A percentile compares a stretch with the other conserved stretches of the same genome.
These are phyloP conservation scores for Plodia interpunctella DNA, from an alignment of 1,140 invertebrate species.

Conservation along the genomic window DNA sequence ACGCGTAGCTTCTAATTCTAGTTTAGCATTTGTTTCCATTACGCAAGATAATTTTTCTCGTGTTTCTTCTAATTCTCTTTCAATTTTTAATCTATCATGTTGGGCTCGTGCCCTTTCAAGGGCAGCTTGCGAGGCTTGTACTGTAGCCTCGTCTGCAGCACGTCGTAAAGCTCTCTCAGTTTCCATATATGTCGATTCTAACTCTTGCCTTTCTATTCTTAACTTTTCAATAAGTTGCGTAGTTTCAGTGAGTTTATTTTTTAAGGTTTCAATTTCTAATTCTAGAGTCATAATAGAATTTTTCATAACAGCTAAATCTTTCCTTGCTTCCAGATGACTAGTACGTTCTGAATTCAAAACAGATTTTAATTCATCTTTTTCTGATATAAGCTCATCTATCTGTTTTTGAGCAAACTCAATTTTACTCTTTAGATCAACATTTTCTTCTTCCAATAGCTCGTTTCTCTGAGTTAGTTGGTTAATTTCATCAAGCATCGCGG, in stretches of 20 bases:
- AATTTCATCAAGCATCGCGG: conserved; percentile 44
- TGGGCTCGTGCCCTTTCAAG: conserved; percentile 66
- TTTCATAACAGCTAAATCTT: conserved; percentile 40
- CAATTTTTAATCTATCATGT: conserved; percentile 60
- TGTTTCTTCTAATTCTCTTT: conserved; percentile 66
- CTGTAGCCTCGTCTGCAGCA: conserved; percentile 67
- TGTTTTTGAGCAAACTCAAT: conserved; percentile 45
- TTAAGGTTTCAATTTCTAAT: conserved; percentile 39
- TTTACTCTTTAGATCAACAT: conserved; percentile 46
- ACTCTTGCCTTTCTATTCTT: conserved; percentile 50
- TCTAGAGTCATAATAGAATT: conserved; percentile 39
- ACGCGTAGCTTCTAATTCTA: conserved; percentile 58
- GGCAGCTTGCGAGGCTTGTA: conserved; percentile 72
- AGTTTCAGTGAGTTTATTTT: conserved; percentile 44
- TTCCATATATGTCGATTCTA: conserved; percentile 57
- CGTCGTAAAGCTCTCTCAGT: conserved; percentile 55
- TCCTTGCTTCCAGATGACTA: conserved; percentile 38
- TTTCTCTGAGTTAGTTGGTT: conserved; percentile 37
- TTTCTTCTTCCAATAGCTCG: conserved; percentile 49
- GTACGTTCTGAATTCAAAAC: conserved; percentile 33
- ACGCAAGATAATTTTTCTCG: conserved; percentile 46
- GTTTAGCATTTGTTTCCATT: conserved; percentile 46
- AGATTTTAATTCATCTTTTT: conserved; percentile 50
- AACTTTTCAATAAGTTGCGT: conserved; percentile 42
- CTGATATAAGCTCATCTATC: conserved; percentile 46